Base-by-base conservation (phyloP, 2,888 invertebrate species). In the Aphidoletes aphidimyza region DNA sequence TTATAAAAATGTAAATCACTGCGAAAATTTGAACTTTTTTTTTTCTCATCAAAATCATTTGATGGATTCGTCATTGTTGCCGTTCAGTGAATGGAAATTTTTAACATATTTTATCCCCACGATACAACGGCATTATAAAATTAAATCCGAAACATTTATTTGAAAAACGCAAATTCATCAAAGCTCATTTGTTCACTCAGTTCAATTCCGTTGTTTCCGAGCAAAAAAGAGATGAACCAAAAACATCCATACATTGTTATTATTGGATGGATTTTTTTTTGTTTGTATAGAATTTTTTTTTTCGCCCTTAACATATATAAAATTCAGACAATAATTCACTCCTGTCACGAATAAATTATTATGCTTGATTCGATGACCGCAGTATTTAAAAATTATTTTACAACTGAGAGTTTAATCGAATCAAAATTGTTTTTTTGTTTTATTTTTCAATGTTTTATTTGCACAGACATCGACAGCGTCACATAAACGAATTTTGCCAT, bases 351-450 rank as follows among this genome's bases (percentile, higher is more conserved):
- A 69, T 69, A 69, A 69, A 69, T 11, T 69, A 69, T 69, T 26
- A 69, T 69, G 34, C 69, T 34, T 69, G 30, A 69, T 69, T 69
- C 69, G 34, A 30, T 69, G 69, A 69, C 30, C 69, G 69, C 69
- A 69, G 30, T 69, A 69, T 69, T 69, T 30, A 69, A 69, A 69
- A 69, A 30, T n/a, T 30, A 69, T 30, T 69, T 30, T 69, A 34
- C 69, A 69, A 30, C 34, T 69, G 69, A 30, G 69, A 69, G 69
- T 30, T 69, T 69, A 69, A 69, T 69, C 69, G 69, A 69, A 69
- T 69, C 69, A 69, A 69, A 69, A 42, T 42, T 42, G 6, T 6
- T 42, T 14, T 9, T 14, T 42, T 9, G 42, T 6, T 42, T 42
- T 42, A 9, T 69, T 69, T 26, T 69, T 69, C 69, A 69, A 69